Evolutionary conservation across 2,888 invertebrate species (phyloP), one percentile per base, ranked within the genome.

Genomic region (Margaritifera margaritifera): DNA sequence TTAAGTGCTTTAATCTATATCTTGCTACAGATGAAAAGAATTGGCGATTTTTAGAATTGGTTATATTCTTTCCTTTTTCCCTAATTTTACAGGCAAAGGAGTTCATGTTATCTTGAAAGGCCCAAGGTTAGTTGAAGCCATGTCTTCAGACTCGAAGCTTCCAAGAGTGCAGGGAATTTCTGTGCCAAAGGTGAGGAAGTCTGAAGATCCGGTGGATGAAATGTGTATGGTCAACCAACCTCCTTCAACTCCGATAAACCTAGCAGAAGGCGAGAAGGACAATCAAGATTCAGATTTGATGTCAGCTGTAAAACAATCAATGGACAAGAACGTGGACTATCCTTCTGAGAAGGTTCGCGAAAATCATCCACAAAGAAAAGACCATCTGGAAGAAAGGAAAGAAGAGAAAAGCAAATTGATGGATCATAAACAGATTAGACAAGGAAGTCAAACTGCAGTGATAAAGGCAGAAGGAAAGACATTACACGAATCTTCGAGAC

Each of bases 101-200:
- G 77, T 79, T 8, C 71, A 75, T 64, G 79, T 80, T 4, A 78
- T 76, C 11, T 64, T 81, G n/a, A 78, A 77, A 63, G 72, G 78
- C 15, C 74, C 72, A 52, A 77, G 70, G 59, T 66, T 77, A 52
- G 62, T 77, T 18, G 77, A 77, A 22, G 62, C 64, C 6, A 70
- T 77, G n/a, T 42, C 51, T 31, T 63, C 61, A 25, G 80, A 80
- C 22, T 77, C 82, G 5, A 76, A 74, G 60, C 65, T 82, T 53
- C 82, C 82, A n/a, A 72, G 78, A 52, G 82, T 82, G 6, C 78
- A 77, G 15, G 82, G 82, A 20, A 66, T 78, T 51, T 78, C 80
- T 3, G 70, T 80, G n/a, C 79, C 80, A 61, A 79, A 77, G 62
- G 69, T 78, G 59, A 66, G 70, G 66, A 79, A 71, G 61, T 66